Evolutionary conservation across 2,797 vertebrate species (phyloP).

Genomic region (Peromyscus aztecus): DNA sequence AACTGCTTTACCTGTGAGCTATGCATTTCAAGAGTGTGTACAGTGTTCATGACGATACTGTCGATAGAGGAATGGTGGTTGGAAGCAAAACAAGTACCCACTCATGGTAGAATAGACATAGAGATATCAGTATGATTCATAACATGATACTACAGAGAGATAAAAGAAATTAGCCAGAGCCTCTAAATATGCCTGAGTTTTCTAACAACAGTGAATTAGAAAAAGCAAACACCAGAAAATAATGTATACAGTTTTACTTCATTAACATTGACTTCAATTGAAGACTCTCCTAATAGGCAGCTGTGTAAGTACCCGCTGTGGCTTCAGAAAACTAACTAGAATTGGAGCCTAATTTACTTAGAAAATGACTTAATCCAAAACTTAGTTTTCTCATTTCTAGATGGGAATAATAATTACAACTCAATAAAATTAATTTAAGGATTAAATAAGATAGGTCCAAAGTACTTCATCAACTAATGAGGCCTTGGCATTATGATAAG

Average conservation of each 20-base stretch:
- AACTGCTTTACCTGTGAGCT: neutral
- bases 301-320: neutral
- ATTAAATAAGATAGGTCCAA: conserved; percentile 18
- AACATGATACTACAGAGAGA: neutral
- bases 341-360: neutral
- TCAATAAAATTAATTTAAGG: neutral
- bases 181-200: neutral
- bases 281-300: neutral
- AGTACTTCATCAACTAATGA: neutral
- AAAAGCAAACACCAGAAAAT: neutral
- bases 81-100: neutral
- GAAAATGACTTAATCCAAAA: neutral
- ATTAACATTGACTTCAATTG: neutral
- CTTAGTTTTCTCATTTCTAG: neutral
- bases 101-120: neutral
- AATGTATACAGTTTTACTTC: neutral
- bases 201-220: neutral
- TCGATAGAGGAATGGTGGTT: neutral
- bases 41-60: neutral
- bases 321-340: neutral
- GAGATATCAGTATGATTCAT: neutral
- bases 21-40: neutral
- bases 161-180: neutral
- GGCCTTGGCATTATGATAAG: neutral
- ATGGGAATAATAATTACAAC: neutral